Percentiles rank a stretch among this genome's conserved stretches.
phyloP scores from a whole-genome alignment of 2,113 vertebrate genomes.

The Cardinalis cardinalis region DNA sequence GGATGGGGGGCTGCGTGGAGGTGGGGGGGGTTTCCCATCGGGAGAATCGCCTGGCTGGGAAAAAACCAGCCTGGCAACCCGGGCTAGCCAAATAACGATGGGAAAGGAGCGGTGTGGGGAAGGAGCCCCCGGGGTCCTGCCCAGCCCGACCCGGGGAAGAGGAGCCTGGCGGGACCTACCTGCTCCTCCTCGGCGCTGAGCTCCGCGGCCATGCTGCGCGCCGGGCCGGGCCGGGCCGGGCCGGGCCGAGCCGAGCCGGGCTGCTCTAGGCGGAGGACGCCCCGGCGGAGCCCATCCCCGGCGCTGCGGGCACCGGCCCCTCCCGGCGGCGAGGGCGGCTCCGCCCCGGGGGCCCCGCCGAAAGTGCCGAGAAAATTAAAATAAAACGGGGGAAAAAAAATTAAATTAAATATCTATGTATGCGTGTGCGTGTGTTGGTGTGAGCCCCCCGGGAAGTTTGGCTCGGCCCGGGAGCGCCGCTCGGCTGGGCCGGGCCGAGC shows the following conservation, averaged over 20 bases:
- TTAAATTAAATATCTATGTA: neutral
- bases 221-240: neutral
- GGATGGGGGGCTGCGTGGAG: no score
- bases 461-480: neutral
- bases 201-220: constrained; percentile 67
- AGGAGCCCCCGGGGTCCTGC: neutral
- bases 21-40: neutral
- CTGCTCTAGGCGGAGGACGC: neutral
- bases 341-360: neutral
- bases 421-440: neutral
- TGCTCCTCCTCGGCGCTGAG: constrained; percentile 78
- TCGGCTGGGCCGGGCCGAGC: neutral
- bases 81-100: neutral
- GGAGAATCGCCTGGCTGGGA: neutral
- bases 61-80: neutral
- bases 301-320: neutral
- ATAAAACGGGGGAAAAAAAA: neutral
- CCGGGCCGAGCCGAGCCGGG: neutral
- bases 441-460: neutral
- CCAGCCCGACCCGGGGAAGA: neutral
- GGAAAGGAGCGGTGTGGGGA: neutral
- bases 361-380: neutral
- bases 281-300: neutral
- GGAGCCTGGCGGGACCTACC: constrained; percentile 46
- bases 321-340: neutral